Percentiles rank a stretch among this genome's conserved stretches.
These are phyloP conservation scores for Lepidurus apus DNA, from an alignment of 1,140 invertebrate species.

Conservation along the genomic window DNA sequence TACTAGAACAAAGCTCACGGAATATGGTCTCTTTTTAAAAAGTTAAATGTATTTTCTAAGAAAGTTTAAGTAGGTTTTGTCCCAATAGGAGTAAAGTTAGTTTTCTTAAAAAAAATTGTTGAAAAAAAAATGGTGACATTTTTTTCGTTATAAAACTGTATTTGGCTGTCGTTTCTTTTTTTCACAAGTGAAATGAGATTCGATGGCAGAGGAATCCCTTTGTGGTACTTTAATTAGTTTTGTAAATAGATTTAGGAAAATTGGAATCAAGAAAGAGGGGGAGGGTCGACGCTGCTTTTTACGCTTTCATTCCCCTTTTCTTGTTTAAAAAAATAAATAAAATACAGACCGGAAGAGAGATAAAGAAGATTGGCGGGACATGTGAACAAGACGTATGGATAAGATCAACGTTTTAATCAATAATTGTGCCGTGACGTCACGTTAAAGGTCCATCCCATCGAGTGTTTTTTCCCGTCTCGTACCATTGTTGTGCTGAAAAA, in stretches of 20 bases:
- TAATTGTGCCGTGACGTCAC: slow-evolving; percentile 10
- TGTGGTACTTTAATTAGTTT: slow-evolving; percentile 16
- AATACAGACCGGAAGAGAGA: not conserved
- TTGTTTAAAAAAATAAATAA: not conserved
- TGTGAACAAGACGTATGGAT: slow-evolving; percentile 21
- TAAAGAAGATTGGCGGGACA: slow-evolving; percentile 15
- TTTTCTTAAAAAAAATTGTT: not conserved
- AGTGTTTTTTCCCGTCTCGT: not conserved
- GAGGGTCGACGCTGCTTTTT: not conserved
- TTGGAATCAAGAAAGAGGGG: not conserved
- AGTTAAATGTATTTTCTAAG: too few relatives aligned
- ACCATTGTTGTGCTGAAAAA: not conserved
- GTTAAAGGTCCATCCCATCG: not conserved
- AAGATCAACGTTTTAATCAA: slow-evolving; percentile 20
- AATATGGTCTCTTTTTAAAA: too few relatives aligned
- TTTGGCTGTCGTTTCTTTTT: not conserved
- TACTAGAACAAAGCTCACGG: too few relatives aligned
- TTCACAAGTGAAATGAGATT: not conserved
- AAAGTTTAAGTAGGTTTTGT: too few relatives aligned
- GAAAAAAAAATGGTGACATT: not conserved
- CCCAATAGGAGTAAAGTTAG: not conserved
- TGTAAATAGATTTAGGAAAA: not conserved
- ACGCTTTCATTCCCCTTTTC: not conserved
- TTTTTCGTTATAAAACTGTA: not conserved
- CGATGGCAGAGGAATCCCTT: not conserved